These are phyloP conservation scores for Drosophila leontia DNA, from an alignment of 1,140 invertebrate species.

Conservation along the genomic window DNA sequence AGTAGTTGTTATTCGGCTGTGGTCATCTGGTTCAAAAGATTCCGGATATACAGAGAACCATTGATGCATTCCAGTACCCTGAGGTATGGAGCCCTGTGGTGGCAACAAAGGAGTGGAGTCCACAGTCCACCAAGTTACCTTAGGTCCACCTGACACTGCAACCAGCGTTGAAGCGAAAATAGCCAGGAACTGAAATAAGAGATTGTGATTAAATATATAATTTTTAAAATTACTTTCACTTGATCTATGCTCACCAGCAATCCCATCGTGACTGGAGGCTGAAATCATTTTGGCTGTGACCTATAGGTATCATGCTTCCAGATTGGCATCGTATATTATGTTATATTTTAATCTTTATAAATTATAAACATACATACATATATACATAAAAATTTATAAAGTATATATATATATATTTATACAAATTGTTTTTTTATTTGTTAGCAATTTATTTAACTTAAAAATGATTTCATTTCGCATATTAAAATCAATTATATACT, in stretches of 20 bases:
- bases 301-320: too few relatives aligned
- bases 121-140: neutral
- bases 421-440: too few relatives aligned
- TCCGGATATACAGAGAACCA: constrained; percentile 2
- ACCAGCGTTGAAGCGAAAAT: neutral
- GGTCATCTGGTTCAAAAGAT: neutral
- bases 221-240: neutral
- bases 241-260: neutral
- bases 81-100: neutral
- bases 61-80: neutral
- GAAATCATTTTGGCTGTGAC: neutral
- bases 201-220: neutral
- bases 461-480: too few relatives aligned
- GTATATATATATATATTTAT: too few relatives aligned
- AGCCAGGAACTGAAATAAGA: neutral
- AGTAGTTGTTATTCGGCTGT: neutral
- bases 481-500: too few relatives aligned
- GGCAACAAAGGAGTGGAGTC: neutral
- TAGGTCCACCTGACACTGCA: neutral
- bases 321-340: neutral
- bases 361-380: too few relatives aligned
- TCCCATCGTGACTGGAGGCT: neutral
- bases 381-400: too few relatives aligned
- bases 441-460: too few relatives aligned
- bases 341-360: neutral